Evolutionary conservation across 2,888 invertebrate species (phyloP).

Genomic region (Diarsia rubi): DNA sequence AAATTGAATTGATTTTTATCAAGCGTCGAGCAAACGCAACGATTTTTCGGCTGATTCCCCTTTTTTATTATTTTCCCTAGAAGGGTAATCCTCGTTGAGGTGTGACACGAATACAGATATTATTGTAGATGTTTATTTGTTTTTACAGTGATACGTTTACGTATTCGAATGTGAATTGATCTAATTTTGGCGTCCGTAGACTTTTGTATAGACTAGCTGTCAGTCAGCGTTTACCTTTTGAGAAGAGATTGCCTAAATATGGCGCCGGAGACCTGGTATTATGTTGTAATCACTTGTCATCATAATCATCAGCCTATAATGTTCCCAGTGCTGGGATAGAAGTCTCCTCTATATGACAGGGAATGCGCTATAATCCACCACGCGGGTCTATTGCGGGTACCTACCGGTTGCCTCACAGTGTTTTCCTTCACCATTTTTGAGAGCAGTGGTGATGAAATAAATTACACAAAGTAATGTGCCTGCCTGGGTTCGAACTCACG

Average conservation of each 20-base stretch:
- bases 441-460: too few relatives aligned
- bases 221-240: not conserved
- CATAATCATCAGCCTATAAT: too few relatives aligned
- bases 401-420: too few relatives aligned
- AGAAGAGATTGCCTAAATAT: not conserved
- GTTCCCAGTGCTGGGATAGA: too few relatives aligned
- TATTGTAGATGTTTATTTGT: conserved; percentile 59
- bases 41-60: conserved; percentile 75
- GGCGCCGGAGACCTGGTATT: not conserved
- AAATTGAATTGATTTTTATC: conserved; percentile 82
- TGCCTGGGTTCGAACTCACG: too few relatives aligned
- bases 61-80: conserved; percentile 74
- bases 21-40: conserved; percentile 74
- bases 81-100: conserved; percentile 71
- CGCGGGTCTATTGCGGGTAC: too few relatives aligned
- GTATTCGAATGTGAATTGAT: conserved; percentile 49
- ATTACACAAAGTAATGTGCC: too few relatives aligned
- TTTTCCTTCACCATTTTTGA: too few relatives aligned
- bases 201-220: not conserved
- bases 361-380: too few relatives aligned
- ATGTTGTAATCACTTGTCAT: not conserved
- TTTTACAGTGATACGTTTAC: conserved; percentile 35
- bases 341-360: too few relatives aligned
- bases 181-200: conserved; percentile 24
- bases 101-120: conserved; percentile 68